These are phyloP conservation scores for Dermatemys mawii DNA, from an alignment of 2,113 vertebrate species.

Conservation along the genomic window DNA sequence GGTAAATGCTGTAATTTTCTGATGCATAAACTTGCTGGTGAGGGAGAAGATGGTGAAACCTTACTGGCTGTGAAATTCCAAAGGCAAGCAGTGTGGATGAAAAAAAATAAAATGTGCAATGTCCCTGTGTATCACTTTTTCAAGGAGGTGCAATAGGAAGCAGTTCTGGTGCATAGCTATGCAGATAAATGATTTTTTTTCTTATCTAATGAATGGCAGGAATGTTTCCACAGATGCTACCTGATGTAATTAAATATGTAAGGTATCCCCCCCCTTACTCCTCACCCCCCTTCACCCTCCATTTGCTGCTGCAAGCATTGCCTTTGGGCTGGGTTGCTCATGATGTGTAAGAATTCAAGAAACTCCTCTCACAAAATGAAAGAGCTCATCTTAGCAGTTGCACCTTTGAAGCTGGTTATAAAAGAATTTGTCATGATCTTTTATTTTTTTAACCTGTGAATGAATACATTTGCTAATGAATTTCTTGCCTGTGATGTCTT, in stretches of 20 bases:
- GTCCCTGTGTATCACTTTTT: not conserved
- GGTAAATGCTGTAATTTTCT: not conserved
- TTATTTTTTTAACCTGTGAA: not conserved
- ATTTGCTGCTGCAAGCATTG: slow-evolving; percentile 28
- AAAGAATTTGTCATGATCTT: not conserved
- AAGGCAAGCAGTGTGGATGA: not conserved
- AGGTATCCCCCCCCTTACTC: not conserved
- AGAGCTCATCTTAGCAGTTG: accelerated
- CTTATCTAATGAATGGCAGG: not conserved
- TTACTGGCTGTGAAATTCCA: not conserved
- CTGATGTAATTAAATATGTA: not conserved
- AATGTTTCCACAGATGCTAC: slow-evolving; percentile 20
- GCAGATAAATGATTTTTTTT: not conserved
- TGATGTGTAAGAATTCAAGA: slow-evolving; percentile 12
- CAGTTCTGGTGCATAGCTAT: not conserved
- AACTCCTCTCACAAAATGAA: not conserved
- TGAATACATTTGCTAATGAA: not conserved
- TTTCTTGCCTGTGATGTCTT: slow-evolving; percentile 5
- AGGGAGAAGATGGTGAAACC: accelerated
- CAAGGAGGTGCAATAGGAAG: not conserved
- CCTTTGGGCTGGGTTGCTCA: slow-evolving; percentile 11
- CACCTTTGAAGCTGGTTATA: slow-evolving; percentile 2
- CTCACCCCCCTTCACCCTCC: not conserved
- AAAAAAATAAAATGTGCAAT: not conserved
- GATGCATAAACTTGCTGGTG: not conserved